Percentiles rank a stretch among this genome's conserved stretches.
Evolutionary conservation across 2,888 invertebrate species (phyloP).

Genomic region (Tetranychus piercei): DNA sequence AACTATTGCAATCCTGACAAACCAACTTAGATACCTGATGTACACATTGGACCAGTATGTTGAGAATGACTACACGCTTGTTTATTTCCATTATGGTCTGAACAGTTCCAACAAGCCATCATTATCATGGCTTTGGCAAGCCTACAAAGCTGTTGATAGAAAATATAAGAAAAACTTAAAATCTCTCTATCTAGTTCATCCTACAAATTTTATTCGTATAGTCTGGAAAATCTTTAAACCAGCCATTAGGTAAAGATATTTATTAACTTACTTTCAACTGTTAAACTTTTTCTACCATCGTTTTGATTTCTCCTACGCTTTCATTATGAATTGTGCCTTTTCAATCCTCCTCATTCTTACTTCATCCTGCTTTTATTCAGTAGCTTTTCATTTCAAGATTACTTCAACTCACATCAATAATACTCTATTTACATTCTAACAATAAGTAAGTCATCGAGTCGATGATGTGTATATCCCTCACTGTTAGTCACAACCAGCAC

Average conservation of each 20-base stretch:
- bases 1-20: too few species aligned
- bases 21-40: constrained; percentile 47
- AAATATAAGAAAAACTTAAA: constrained; percentile 98
- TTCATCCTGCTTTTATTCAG: too few species aligned
- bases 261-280: too few species aligned
- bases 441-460: too few species aligned
- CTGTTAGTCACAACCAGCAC: too few species aligned
- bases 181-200: constrained; percentile 92
- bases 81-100: constrained; percentile 93
- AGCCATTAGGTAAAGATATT: constrained; percentile 48
- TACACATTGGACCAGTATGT: constrained; percentile 89
- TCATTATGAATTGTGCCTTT: background rate
- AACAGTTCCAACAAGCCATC: constrained; percentile 90
- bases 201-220: constrained; percentile 84
- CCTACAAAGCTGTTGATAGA: constrained; percentile 87
- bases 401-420: too few species aligned
- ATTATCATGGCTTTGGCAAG: constrained; percentile 83
- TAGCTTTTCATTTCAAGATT: too few species aligned
- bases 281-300: constrained; percentile 16
- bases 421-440: too few species aligned
- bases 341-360: too few species aligned
- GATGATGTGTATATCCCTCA: too few species aligned
- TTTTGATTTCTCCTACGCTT: background rate
- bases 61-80: constrained; percentile 91
- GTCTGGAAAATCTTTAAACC: constrained; percentile 89